Base-by-base conservation (phyloP, 2,113 vertebrate genomes). In the Eublepharis macularius region DNA sequence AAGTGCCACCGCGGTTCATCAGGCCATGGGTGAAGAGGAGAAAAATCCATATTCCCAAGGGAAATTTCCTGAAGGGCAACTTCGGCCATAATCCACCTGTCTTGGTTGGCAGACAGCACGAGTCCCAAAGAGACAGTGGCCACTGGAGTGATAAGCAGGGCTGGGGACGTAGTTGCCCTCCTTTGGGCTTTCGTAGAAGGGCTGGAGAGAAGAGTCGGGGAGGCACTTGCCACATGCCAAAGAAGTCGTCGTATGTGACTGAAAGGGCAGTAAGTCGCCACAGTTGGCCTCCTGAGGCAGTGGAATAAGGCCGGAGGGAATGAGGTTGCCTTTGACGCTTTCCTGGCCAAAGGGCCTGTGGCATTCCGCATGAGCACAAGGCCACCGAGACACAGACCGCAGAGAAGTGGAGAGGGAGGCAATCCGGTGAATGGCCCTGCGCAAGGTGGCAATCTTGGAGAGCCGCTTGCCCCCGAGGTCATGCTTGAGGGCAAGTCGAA, bases 371-470 rank as follows among this genome's bases (percentile, higher is more conserved):
- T 98, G 98, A 29, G 86, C 6, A 7, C 98, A 98, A 76, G 95
- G 79, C 94, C 95, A 87, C 84, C 91, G 92, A 89, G 93, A 87
- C 0, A 81, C 82, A 24, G 95, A 86, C 49, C 76, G 97, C 91
- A 99, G 95, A 81, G 98, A 97, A 0, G 96, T 95, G 4, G 98
- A 99, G 36, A 99, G 97, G 16, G 97, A 95, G 0, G 98, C 86
- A 92, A 99, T 99, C 90, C 96, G 97, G 91, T 97, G 96, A 94
- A 99, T 99, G 93, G 99, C 99, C 57, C 98, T 92, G 84, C 98
- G 97, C 45, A 99, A 95, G 0, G 99, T 99, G 4, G 99, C 97
- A 2, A 99, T 99, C 96, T 99, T 99, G 32, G 99, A 99, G 29
- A 99, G 97, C 34, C 98, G 95, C 93, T 99, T 99, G 86, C 98